These are phyloP conservation scores for Theonella swinhoei DNA, from an alignment of 37 sponge, comb jelly and placozoan species.

Conservation along the genomic window DNA sequence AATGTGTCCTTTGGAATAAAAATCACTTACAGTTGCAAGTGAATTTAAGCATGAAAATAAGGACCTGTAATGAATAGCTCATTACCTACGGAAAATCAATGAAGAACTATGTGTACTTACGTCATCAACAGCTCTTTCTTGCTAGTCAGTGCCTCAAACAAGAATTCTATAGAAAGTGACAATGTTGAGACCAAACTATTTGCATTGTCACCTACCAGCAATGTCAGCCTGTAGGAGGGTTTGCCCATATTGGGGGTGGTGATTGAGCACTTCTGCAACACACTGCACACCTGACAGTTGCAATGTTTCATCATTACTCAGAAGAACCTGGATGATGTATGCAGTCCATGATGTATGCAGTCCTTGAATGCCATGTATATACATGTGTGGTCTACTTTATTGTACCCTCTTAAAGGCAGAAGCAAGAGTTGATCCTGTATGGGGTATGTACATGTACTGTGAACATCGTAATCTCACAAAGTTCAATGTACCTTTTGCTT, in stretches of 20 bases:
- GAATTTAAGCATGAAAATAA: constrained; percentile 42
- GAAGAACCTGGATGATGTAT: constrained; percentile 39
- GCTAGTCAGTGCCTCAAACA: constrained; percentile 70
- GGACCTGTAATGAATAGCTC: constrained; percentile 12
- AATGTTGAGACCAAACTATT: neutral
- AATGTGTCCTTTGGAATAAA: constrained; percentile 62
- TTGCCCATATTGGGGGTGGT: constrained; percentile 36
- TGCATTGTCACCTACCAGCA: constrained; percentile 27
- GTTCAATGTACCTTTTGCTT: constrained; percentile 45
- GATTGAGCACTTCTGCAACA: constrained; percentile 45
- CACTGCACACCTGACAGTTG: constrained; percentile 71
- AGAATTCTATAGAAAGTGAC: constrained; percentile 35
- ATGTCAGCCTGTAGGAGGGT: constrained; percentile 65
- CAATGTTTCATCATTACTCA: constrained; percentile 52
- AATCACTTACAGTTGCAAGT: constrained; percentile 42
- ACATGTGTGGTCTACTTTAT: neutral
- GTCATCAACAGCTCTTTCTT: constrained; percentile 47
- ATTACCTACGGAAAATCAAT: neutral
- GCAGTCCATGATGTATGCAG: neutral
- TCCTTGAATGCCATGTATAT: neutral
- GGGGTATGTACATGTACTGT: neutral
- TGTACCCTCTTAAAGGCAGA: constrained; percentile 61
- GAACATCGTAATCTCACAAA: neutral
- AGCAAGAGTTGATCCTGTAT: constrained; percentile 57
- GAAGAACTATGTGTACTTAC: constrained; percentile 4